Percentiles rank a stretch among this genome's conserved stretches.
Evolutionary conservation across 2,113 vertebrate genomes (phyloP).

Genomic region (Sander vitreus): DNA sequence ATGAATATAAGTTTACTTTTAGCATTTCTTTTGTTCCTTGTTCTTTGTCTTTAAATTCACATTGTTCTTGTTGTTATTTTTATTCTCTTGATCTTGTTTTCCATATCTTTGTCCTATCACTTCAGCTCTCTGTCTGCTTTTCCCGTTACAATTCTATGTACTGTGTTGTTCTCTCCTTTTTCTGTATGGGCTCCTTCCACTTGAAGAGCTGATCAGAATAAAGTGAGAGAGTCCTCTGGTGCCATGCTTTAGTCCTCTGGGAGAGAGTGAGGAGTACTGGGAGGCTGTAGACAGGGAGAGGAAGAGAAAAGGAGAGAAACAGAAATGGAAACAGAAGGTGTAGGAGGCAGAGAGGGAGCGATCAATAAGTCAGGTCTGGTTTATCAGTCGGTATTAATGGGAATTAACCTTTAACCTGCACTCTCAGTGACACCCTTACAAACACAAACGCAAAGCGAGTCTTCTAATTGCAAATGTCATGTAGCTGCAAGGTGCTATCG

Average conservation of each 20-base stretch:
- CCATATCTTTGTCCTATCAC: background rate
- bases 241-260: background rate
- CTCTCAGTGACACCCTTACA: conserved; percentile 34
- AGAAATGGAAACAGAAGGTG: conserved; percentile 9
- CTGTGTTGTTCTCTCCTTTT: background rate
- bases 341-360: conserved; percentile 21
- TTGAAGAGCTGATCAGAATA: background rate
- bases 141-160: rapidly evolving
- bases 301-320: background rate
- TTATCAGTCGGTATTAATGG: conserved; percentile 71
- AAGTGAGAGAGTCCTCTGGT: background rate
- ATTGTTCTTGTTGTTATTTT: background rate
- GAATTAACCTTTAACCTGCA: conserved; percentile 69
- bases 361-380: conserved; percentile 74
- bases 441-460: conserved; percentile 42
- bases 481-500: conserved; percentile 60
- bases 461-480: conserved; percentile 68
- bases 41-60: background rate
- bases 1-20: background rate
- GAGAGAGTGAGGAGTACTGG: background rate
- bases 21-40: background rate
- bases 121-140: background rate
- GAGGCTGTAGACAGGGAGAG: conserved; percentile 1
- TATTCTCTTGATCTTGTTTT: background rate
- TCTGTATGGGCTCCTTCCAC: background rate